Base-by-base conservation (phyloP, 2,888 invertebrate species). In the Nomada ferruginata region DNA sequence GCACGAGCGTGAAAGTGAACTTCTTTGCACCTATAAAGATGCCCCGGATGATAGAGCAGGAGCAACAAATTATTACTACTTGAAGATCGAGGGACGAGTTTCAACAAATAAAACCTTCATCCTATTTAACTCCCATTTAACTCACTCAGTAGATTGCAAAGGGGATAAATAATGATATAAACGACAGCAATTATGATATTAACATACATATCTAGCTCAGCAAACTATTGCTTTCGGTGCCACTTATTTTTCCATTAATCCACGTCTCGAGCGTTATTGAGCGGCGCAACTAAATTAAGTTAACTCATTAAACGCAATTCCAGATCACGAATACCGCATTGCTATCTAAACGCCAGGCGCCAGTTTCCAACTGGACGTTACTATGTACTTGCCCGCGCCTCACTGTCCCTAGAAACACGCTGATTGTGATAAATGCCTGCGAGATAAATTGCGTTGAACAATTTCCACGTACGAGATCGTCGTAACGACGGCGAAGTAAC, bases 1-100 rank as follows among this genome's bases (percentile, higher is more conserved):
- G 78, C 84, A 79, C 79, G 84, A 82, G 50, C 73, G 84, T 71
- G 81, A 76, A 86, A 83, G 87, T 78, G 83, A 88, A 79, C 63
- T 72, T 80, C 61, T 18, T 15, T 26, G 23, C 36, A 47, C 42
- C 42, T 65, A 36, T 47, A 36, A 13, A 64, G 66, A 65, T 59
- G 42, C 50, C 4, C 26, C 15, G 59, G 44, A 0, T 36, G 44
- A 55, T 59, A 42, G 59, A 42, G 13, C 15, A 42, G 52, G 36
- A 55, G 44, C 63, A 47, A 42, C 57, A 63, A 42, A 73, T 57
- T 50, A n/a, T 20, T 26, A 20, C 18, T 18, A n/a, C 13, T 1
- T 1, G 11, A n/a, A 23, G 18, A n/a, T 44, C 36, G 13, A 13
- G 13, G 47, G 47, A 47, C 47, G 15, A 47, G 47, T 2, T 47